Conservation (phyloP, 2,113 vertebrate genomes). For the Daubentonia madagascariensis region DNA sequence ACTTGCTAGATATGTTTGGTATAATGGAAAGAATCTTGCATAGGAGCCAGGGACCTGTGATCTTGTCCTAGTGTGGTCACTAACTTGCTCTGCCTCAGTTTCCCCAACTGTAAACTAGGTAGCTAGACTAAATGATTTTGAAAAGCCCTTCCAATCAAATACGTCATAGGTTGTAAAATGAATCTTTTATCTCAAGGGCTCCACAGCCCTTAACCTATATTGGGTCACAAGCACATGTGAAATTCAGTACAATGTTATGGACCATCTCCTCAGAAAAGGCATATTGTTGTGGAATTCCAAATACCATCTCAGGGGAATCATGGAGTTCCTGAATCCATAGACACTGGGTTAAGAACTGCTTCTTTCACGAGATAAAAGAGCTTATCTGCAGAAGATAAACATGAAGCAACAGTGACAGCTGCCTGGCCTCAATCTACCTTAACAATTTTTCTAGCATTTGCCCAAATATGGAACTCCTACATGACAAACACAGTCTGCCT, state of each 20-base stretch:
- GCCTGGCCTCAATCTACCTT: neutral
- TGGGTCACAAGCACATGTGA: constrained; percentile 10
- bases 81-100: neutral
- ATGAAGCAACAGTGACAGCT: constrained; percentile 11
- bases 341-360: constrained; percentile 1
- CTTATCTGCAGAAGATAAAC: constrained; percentile 40
- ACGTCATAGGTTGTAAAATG: constrained; percentile 23
- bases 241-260: constrained; percentile 48
- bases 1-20: neutral
- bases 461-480: neutral
- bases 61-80: neutral
- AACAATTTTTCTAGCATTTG: constrained; percentile 34
- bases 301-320: constrained; percentile 6
- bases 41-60: neutral
- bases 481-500: neutral
- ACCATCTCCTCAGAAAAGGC: constrained; percentile 34
- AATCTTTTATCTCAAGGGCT: constrained; percentile 13
- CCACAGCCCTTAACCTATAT: constrained; percentile 42
- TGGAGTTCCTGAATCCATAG: constrained; percentile 29
- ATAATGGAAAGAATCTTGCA: neutral
- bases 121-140: constrained; percentile 29
- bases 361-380: constrained; percentile 8
- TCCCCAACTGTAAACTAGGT: neutral
- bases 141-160: constrained; percentile 31
- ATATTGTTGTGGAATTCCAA: neutral